phyloP scores from a whole-genome alignment of 2,888 invertebrate species.

The Lucinisca nassula region DNA sequence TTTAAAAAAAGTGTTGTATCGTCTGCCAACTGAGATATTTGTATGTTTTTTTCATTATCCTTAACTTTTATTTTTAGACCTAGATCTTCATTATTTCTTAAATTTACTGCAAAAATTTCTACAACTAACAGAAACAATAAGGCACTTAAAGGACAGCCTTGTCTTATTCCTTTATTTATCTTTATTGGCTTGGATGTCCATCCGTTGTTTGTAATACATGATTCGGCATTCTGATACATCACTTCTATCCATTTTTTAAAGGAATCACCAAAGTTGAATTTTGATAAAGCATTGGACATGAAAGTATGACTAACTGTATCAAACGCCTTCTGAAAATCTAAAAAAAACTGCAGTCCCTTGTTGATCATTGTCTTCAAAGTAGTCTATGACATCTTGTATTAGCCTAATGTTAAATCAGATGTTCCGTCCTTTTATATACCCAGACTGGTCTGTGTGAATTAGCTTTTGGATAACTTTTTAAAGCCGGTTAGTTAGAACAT shows the following conservation, averaged over 20 bases:
- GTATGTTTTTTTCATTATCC: too few relatives aligned
- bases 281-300: background rate
- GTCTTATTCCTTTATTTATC: too few relatives aligned
- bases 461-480: background rate
- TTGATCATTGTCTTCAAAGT: slow-evolving; percentile 2
- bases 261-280: slow-evolving; percentile 7
- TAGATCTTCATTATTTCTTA: too few relatives aligned
- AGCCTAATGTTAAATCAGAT: slow-evolving; percentile 24
- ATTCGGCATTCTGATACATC: background rate
- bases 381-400: slow-evolving; percentile 29
- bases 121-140: too few relatives aligned
- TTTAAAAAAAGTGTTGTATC: too few relatives aligned
- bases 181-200: too few relatives aligned
- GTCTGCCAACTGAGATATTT: too few relatives aligned
- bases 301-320: background rate
- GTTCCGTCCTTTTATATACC: slow-evolving; percentile 20
- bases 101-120: too few relatives aligned
- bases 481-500: slow-evolving; percentile 3
- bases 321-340: slow-evolving; percentile 4
- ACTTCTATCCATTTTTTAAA: background rate
- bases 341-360: slow-evolving; percentile 11
- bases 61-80: too few relatives aligned
- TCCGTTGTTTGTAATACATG: too few relatives aligned
- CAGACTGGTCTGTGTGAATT: slow-evolving; percentile 15
- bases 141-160: too few relatives aligned